Evolutionary conservation across 30 jellyfish, hydroid and myxozoan genomes (phyloP).

Genomic region (Sanderia malayensis): DNA sequence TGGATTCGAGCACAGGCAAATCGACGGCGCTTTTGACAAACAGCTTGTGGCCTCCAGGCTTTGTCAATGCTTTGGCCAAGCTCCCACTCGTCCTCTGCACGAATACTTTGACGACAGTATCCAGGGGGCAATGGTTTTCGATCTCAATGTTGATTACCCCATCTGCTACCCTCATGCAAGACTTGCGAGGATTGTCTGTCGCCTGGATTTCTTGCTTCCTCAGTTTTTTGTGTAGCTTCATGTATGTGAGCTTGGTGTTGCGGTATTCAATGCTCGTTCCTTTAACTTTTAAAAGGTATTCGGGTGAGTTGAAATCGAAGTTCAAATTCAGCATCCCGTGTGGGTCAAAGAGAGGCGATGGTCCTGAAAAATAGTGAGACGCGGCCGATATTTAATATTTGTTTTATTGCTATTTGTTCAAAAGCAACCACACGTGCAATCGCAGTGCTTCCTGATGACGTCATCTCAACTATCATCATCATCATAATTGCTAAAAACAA

Average conservation of each 20-base stretch:
- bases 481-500: too few relatives aligned
- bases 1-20: not conserved
- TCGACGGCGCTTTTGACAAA: not conserved
- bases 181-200: not conserved
- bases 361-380: too few relatives aligned
- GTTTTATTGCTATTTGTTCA: too few relatives aligned
- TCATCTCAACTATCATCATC: too few relatives aligned
- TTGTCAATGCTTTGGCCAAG: not conserved
- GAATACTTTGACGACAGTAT: not conserved
- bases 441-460: too few relatives aligned
- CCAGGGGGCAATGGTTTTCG: not conserved
- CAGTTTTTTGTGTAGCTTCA: not conserved
- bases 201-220: not conserved
- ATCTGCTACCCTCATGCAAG: not conserved
- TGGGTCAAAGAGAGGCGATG: too few relatives aligned
- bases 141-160: not conserved
- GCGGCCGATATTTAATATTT: too few relatives aligned
- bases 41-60: not conserved
- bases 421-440: too few relatives aligned
- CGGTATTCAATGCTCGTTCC: not conserved
- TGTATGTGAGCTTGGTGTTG: not conserved
- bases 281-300: not conserved
- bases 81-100: not conserved
- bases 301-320: not conserved
- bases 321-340: not conserved